A percentile compares a stretch with the other conserved stretches of the same genome.
These are phyloP conservation scores for Myotis planiceps DNA, from an alignment of 2,797 vertebrate species.

Conservation along the genomic window DNA sequence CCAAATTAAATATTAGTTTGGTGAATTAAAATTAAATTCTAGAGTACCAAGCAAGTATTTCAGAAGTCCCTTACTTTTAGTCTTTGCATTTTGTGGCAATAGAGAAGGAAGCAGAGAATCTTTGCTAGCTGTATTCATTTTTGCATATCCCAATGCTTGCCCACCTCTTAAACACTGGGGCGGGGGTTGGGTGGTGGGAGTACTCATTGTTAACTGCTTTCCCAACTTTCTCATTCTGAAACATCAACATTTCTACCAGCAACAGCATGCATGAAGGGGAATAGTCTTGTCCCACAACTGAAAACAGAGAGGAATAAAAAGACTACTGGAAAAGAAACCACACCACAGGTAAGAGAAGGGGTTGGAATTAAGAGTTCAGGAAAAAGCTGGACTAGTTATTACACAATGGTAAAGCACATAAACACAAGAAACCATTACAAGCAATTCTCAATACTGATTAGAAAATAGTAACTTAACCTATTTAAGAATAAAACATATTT, in stretches of 20 bases:
- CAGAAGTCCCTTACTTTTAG: background rate
- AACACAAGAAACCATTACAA: background rate
- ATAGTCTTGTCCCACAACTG: background rate
- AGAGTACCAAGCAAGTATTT: background rate
- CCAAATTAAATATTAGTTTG: slow-evolving; percentile 42
- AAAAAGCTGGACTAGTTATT: background rate
- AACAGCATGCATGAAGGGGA: background rate
- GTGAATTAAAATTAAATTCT: slow-evolving; percentile 39
- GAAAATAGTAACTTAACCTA: slow-evolving; percentile 13
- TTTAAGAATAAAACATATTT: slow-evolving; percentile 11
- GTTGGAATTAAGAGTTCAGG: background rate
- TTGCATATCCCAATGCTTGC: background rate
- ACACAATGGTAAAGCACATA: background rate
- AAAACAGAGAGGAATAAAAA: slow-evolving; percentile 37
- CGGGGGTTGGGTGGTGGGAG: too few relatives aligned
- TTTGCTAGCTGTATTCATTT: background rate
- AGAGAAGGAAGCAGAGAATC: slow-evolving; percentile 12
- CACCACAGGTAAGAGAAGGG: background rate
- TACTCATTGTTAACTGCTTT: background rate
- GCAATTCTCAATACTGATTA: slow-evolving; percentile 10
- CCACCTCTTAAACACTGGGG: background rate
- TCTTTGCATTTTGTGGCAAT: background rate
- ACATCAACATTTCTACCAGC: slow-evolving; percentile 23
- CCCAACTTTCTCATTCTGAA: slow-evolving; percentile 40
- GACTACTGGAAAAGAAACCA: background rate